phyloP scores from a whole-genome alignment of 1,140 invertebrate species.

The Drosophila parabipectinata region DNA sequence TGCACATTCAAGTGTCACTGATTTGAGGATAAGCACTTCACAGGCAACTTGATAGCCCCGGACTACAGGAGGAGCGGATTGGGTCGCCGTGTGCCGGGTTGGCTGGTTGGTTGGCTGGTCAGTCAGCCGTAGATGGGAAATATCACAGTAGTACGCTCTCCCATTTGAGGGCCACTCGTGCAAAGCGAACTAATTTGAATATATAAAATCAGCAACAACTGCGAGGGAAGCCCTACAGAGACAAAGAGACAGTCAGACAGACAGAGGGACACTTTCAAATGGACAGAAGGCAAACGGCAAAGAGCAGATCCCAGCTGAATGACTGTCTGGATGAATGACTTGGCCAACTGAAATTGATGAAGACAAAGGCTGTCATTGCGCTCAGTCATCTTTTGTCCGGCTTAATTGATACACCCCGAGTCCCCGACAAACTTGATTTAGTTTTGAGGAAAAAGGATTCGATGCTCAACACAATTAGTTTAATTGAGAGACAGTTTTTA shows the following conservation, averaged over 20 bases:
- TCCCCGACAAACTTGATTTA: constrained; percentile 31
- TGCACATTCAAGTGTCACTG: constrained; percentile 82
- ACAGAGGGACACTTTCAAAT: constrained; percentile 5
- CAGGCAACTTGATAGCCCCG: constrained; percentile 76
- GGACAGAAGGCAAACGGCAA: constrained; percentile 27
- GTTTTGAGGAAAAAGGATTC: constrained; percentile 12
- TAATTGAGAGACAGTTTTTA: neutral
- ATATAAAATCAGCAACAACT: constrained; percentile 74
- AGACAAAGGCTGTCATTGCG: constrained; percentile 66
- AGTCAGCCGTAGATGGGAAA: constrained; percentile 70
- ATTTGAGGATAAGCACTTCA: constrained; percentile 82
- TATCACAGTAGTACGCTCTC: constrained; percentile 69
- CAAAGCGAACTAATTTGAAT: constrained; percentile 82
- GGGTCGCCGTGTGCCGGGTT: constrained; percentile 24
- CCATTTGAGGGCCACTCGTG: constrained; percentile 75
- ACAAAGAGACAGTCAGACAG: constrained; percentile 10
- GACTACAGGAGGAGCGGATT: constrained; percentile 21
- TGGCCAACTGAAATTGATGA: constrained; percentile 58
- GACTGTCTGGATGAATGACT: constrained; percentile 41
- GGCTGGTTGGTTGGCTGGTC: constrained; percentile 34
- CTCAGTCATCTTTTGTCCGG: constrained; percentile 22
- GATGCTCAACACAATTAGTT: constrained; percentile 4
- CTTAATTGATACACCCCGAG: constrained; percentile 35
- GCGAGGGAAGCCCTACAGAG: constrained; percentile 43
- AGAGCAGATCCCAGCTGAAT: constrained; percentile 51